Evolutionary conservation across 2,797 vertebrate genomes (phyloP).

Genomic region (Lophura swinhoii): DNA sequence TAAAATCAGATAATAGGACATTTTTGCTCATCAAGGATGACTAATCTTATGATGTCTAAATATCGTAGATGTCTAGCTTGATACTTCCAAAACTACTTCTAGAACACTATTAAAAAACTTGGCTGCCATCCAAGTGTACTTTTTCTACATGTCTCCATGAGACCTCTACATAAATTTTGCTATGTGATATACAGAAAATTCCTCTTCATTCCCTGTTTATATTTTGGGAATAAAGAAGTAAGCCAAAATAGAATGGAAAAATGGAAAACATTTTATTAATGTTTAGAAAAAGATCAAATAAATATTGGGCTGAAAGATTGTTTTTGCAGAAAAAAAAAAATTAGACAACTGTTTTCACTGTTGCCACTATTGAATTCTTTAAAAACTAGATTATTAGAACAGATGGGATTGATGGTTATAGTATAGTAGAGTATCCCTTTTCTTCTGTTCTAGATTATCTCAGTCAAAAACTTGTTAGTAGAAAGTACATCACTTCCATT

Average conservation of each 20-base stretch:
- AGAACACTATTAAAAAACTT: background rate
- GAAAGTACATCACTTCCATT: background rate
- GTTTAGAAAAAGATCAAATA: background rate
- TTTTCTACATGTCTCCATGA: background rate
- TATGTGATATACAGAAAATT: background rate
- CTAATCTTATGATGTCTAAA: background rate
- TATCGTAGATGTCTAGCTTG: background rate
- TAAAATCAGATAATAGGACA: conserved; percentile 15
- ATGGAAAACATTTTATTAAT: background rate
- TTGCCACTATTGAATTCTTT: background rate
- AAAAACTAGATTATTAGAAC: background rate
- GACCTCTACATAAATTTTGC: background rate
- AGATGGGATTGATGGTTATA: fast-evolving
- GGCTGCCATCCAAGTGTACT: background rate
- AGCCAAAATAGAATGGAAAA: background rate
- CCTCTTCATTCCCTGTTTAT: background rate
- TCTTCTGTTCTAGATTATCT: background rate
- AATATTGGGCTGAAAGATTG: background rate
- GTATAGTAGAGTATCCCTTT: background rate
- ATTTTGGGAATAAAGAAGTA: background rate
- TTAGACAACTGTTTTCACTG: background rate
- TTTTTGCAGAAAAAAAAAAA: background rate
- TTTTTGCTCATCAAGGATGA: background rate
- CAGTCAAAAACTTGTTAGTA: background rate
- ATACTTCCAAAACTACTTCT: background rate